Percentiles rank a stretch among this genome's conserved stretches.
Evolutionary conservation across 2,888 invertebrate species (phyloP).

Genomic region (Melinaea menophilus): DNA sequence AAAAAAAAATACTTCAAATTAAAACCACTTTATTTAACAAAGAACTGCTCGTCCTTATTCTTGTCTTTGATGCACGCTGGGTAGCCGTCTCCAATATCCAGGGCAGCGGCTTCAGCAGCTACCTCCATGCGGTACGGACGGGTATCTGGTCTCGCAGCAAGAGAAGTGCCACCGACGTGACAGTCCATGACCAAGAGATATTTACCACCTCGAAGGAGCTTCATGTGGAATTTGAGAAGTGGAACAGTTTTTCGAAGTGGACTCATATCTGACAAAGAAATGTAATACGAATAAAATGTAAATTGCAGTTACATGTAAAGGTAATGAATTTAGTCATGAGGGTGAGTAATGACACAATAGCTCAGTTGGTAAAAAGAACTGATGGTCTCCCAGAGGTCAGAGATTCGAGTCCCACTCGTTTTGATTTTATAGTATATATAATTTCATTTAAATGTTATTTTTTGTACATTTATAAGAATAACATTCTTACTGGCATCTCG

Average conservation of each 20-base stretch:
- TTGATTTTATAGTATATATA: no score
- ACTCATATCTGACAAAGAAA: conserved; percentile 42
- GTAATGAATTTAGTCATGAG: background rate
- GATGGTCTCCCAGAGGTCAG: no score
- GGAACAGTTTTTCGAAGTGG: conserved; percentile 43
- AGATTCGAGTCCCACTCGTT: no score
- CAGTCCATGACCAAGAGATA: conserved; percentile 60
- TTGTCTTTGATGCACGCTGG: conserved; percentile 45
- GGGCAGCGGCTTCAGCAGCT: conserved; percentile 31
- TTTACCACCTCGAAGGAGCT: conserved; percentile 45
- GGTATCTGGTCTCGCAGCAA: conserved; percentile 32
- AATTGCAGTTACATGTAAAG: background rate
- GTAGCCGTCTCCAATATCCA: conserved; percentile 46
- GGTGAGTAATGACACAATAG: no score
- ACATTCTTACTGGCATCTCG: conserved; percentile 49
- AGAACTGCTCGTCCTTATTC: conserved; percentile 40
- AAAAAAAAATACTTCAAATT: background rate
- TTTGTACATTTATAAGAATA: background rate
- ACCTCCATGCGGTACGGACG: conserved; percentile 45
- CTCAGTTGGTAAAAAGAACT: no score
- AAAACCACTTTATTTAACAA: conserved; percentile 26
- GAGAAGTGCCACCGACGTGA: conserved; percentile 32
- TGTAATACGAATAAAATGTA: background rate
- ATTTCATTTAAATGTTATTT: no score
- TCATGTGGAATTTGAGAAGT: conserved; percentile 54